Evolutionary conservation across 92 coral and sea anemone genomes (phyloP).

Genomic region (Porites cylindrica): DNA sequence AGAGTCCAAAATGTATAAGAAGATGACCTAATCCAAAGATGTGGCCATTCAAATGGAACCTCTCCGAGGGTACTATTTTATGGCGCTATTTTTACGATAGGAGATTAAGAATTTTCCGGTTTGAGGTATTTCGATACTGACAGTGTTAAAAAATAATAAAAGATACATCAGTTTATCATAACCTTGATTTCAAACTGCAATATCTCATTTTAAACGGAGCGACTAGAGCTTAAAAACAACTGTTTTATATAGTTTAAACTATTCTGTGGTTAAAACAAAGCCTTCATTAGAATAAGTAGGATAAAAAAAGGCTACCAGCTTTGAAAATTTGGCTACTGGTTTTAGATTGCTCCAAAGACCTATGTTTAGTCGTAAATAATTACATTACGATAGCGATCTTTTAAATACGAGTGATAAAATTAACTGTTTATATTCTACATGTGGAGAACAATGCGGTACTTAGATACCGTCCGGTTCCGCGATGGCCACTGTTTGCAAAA

Average conservation of each 20-base stretch:
- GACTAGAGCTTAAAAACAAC: no score
- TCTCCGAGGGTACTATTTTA: no score
- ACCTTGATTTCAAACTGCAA: no score
- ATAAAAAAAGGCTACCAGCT: neutral
- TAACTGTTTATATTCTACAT: conserved; percentile 43
- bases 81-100: no score
- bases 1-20: no score
- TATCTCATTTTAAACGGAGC: no score
- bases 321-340: conserved; percentile 9
- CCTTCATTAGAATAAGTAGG: neutral
- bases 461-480: conserved; percentile 12
- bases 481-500: conserved; percentile 35
- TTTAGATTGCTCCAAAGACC: conserved; percentile 22
- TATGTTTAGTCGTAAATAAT: conserved; percentile 54
- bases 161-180: neutral
- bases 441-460: conserved; percentile 32
- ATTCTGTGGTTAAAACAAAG: conserved; percentile 6
- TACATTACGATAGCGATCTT: conserved; percentile 49
- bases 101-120: no score
- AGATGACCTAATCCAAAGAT: no score
- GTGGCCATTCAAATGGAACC: no score
- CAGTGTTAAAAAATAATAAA: neutral
- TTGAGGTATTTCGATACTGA: no score
- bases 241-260: neutral
- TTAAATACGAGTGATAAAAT: conserved; percentile 46